Base-by-base conservation (phyloP, 2,797 vertebrate species). In the Remorina albescens region DNA sequence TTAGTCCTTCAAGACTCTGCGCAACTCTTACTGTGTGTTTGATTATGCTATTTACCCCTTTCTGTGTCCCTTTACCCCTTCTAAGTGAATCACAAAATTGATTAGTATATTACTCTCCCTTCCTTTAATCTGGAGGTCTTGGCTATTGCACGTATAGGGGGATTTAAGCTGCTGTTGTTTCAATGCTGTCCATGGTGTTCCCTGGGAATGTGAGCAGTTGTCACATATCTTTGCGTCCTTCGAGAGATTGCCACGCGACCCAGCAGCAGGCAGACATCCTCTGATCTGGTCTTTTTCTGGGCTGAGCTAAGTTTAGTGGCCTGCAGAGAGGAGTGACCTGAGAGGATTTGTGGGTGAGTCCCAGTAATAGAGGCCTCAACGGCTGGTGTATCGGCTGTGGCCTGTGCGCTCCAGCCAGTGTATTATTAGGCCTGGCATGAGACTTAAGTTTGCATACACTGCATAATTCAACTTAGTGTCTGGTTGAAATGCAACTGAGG, bases 301-400 rank as follows among this genome's bases (percentile, higher is more conserved):
- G 85, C 76, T 86, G 87, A 90, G 82, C 91, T 92, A 92, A 89
- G 84, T 91, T 92, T 92, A 93, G 92, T 82, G 81, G 84, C 82
- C 88, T 90, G 74, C 73, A 81, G 80, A 89, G 87, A 84, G 70
- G 71, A 76, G 61, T 77, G 83, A 86, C 86, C 85, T 78, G 80
- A 82, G 84, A 79, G 78, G 80, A 78, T 91, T 91, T 89, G 71
- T 83, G 88, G 86, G 74, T 11, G 84, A 89, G 80, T 73, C 76
- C 66, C 72, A 81, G 66, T 85, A 83, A 84, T 41, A 41, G 57
- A 83, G 77, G 56, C 64, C 78, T 83, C 55, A 53, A 62, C 63
- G 68, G 75, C 78, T 78, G 75, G 58, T 70, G 73, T 50, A 69
- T 54, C 5, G 32, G 37, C 72, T 80, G 59, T 57, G 57, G 47